Evolutionary conservation across 2,113 vertebrate genomes (phyloP).

Genomic region (Phalacrocorax pelagicus): DNA sequence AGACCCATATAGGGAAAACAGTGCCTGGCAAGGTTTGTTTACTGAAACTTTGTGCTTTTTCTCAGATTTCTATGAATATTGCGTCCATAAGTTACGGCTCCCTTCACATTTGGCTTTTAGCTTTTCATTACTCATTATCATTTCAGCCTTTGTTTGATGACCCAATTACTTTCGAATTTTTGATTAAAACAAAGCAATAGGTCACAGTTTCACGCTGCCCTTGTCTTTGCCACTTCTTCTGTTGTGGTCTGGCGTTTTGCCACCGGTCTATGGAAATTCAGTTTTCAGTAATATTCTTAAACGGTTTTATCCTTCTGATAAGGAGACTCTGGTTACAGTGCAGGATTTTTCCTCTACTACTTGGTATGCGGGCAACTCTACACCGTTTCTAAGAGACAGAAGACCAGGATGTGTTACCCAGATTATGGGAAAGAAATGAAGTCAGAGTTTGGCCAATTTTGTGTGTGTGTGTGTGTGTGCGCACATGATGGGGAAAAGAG

Average conservation of each 20-base stretch:
- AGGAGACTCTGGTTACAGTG: not conserved
- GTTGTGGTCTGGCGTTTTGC: not conserved
- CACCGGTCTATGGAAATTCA: not conserved
- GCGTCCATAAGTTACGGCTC: not conserved
- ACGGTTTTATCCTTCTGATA: not conserved
- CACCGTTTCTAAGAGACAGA: not conserved
- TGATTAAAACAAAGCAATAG: not conserved
- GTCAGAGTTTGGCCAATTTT: not conserved
- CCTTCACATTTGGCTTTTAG: not conserved
- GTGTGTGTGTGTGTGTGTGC: not conserved
- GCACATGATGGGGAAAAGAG: not conserved
- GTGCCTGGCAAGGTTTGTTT: not conserved
- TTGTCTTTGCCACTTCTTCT: not conserved
- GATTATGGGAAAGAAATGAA: not conserved
- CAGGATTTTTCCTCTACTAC: not conserved
- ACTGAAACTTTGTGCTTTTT: not conserved
- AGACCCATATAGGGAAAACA: not conserved
- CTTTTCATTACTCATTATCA: not conserved
- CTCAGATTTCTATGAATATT: not conserved
- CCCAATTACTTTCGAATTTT: not conserved
- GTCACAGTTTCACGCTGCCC: not conserved
- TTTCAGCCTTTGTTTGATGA: conserved; percentile 9
- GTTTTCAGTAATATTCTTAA: not conserved
- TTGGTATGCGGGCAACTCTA: not conserved
- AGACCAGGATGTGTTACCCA: not conserved